These are phyloP conservation scores for Limnephilus marmoratus DNA, from an alignment of 2,888 invertebrate genomes.

Conservation along the genomic window DNA sequence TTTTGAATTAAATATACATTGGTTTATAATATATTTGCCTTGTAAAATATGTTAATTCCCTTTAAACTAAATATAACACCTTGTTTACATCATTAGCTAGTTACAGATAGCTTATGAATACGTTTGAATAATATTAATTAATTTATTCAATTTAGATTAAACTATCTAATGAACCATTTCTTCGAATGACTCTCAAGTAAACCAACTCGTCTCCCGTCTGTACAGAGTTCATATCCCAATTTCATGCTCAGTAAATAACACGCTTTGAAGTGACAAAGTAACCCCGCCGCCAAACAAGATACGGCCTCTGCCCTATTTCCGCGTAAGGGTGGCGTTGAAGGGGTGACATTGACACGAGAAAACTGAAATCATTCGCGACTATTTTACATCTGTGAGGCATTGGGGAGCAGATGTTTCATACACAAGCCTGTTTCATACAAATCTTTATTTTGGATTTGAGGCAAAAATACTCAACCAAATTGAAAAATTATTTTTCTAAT, in stretches of 20 bases:
- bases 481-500: too few relatives aligned
- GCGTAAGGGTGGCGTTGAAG: not conserved
- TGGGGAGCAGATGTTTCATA: too few relatives aligned
- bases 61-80: not conserved
- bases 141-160: not conserved
- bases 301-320: conserved; percentile 10
- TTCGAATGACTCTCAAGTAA: not conserved
- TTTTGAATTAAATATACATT: too few relatives aligned
- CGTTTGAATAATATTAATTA: not conserved
- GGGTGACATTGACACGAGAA: conserved; percentile 18
- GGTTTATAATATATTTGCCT: too few relatives aligned
- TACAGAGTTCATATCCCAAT: conserved; percentile 13
- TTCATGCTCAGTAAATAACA: not conserved
- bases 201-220: not conserved
- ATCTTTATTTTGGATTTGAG: too few relatives aligned
- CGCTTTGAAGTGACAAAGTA: conserved; percentile 10
- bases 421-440: too few relatives aligned
- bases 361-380: not conserved
- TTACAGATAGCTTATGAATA: not conserved
- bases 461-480: too few relatives aligned
- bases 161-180: not conserved
- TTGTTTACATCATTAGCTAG: not conserved
- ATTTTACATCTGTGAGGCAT: not conserved
- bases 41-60: not conserved
- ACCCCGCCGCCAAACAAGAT: not conserved